Percentiles rank a stretch among this genome's conserved stretches.
These are phyloP conservation scores for Leptodactylus fallax DNA, from an alignment of 2,797 vertebrate species.

Conservation along the genomic window DNA sequence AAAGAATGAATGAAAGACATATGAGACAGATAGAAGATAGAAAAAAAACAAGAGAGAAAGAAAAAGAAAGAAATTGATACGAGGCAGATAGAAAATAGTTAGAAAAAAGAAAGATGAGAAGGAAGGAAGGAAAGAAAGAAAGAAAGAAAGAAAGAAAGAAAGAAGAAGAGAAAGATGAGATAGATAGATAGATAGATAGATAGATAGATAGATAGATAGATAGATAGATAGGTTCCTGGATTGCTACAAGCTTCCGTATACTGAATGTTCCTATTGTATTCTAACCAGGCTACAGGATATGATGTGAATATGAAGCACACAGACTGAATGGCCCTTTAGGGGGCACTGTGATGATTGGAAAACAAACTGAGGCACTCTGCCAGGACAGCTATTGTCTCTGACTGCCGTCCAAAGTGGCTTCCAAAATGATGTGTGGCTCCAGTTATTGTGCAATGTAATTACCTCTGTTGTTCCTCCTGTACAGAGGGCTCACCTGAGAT, in stretches of 20 bases:
- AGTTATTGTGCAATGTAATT: constrained; percentile 51
- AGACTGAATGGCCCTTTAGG: constrained; percentile 45
- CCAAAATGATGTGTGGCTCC: constrained; percentile 45
- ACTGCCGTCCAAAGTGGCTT: constrained; percentile 38
- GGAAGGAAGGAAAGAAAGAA: too few species aligned
- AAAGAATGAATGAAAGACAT: too few species aligned
- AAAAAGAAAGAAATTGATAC: too few species aligned
- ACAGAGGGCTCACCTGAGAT: constrained; percentile 51
- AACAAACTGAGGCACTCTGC: constrained; percentile 44
- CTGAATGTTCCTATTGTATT: background rate
- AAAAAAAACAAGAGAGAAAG: background rate
- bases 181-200: background rate
- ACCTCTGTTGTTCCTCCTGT: constrained; percentile 33
- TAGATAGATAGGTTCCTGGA: background rate
- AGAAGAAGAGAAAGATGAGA: background rate
- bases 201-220: background rate
- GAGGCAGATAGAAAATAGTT: background rate
- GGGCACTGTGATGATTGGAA: constrained; percentile 42
- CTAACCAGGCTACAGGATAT: background rate
- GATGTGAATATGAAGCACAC: background rate
- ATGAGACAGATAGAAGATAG: background rate
- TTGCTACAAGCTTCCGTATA: background rate
- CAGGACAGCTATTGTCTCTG: constrained; percentile 29
- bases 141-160: background rate
- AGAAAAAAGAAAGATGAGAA: background rate